Base-by-base conservation (phyloP, 2,888 invertebrate species). In the Andrena praecox region DNA sequence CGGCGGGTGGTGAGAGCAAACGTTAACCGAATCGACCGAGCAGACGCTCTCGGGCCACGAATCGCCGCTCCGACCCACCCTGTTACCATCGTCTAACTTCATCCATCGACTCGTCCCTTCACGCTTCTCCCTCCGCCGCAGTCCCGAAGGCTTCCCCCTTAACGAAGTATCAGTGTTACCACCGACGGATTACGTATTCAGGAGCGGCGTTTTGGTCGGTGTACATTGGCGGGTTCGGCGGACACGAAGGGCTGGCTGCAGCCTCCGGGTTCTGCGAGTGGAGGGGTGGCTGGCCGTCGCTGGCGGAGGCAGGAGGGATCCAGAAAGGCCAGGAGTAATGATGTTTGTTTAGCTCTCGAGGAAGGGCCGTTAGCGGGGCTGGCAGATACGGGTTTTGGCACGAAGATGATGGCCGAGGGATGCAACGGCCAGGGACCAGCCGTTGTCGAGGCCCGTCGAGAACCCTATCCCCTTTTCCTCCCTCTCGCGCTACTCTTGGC, bases 261-360 rank as follows among this genome's bases (percentile, higher is more conserved):
- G 87, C 81, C 84, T 16, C 42, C 42, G 42, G 42, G 42, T 42
- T 42, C 84, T 72, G 79, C 68, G 52, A 31, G 64, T 59, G 60
- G 16, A 16, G 20, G 20, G 62, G 2, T 12, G 48, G 35, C 8
- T 64, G 20, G 59, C 66, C 64, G 50, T 62, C 52, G 79, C 54
- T 75, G 70, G 35, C 64, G 76, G 66, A 60, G 79, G 79, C 60
- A 80, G 73, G 60, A 77, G 82, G 76, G 85, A 80, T 74, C 84
- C 63, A 80, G 80, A 80, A 80, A 86, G 84, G 83, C 80, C 80
- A 79, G 83, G 86, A 89, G 91, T 92, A 93, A 93, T 92, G 92
- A 93, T 91, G 92, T 93, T 93, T 92, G 90, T 91, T 90, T 87
- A 91, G 90, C 91, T 92, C 88, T 90, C 85, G 87, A 90, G 88